Evolutionary conservation across 2,797 vertebrate species (phyloP).

Genomic region (Merluccius polli): DNA sequence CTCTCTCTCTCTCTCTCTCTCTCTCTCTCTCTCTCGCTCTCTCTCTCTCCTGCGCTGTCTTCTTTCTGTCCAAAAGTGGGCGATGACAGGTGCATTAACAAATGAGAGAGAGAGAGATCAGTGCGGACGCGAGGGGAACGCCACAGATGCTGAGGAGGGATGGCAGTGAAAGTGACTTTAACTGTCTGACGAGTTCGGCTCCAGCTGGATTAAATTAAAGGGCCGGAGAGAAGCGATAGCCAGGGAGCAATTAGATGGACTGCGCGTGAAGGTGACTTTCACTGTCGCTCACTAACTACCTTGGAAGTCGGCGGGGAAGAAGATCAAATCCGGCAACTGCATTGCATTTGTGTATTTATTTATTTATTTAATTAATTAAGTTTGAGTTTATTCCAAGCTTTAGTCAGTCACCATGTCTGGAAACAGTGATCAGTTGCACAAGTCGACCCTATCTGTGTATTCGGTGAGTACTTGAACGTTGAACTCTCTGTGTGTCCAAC

Average conservation of each 20-base stretch:
- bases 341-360: constrained; percentile 3
- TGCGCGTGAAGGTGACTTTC: not conserved
- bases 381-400: not conserved
- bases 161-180: constrained; percentile 39
- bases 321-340: not conserved
- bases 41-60: constrained; percentile 12
- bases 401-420: constrained; percentile 64
- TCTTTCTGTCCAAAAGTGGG: constrained; percentile 40
- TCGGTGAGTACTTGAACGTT: constrained; percentile 52
- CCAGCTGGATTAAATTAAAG: constrained; percentile 2
- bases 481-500: not conserved
- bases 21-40: not conserved
- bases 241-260: constrained; percentile 30
- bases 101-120: constrained; percentile 35
- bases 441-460: constrained; percentile 72
- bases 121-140: not conserved
- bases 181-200: constrained; percentile 19
- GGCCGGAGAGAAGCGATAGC: not conserved
- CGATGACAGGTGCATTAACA: constrained; percentile 47
- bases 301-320: not conserved
- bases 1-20: constrained; percentile 34
- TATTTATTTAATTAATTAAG: constrained; percentile 10
- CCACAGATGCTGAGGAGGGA: constrained; percentile 17
- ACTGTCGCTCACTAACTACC: not conserved
- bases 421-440: constrained; percentile 74